Percentiles rank a stretch among this genome's conserved stretches.
Conservation (phyloP, 2,113 vertebrate genomes). For the Montifringilla adamsi region DNA sequence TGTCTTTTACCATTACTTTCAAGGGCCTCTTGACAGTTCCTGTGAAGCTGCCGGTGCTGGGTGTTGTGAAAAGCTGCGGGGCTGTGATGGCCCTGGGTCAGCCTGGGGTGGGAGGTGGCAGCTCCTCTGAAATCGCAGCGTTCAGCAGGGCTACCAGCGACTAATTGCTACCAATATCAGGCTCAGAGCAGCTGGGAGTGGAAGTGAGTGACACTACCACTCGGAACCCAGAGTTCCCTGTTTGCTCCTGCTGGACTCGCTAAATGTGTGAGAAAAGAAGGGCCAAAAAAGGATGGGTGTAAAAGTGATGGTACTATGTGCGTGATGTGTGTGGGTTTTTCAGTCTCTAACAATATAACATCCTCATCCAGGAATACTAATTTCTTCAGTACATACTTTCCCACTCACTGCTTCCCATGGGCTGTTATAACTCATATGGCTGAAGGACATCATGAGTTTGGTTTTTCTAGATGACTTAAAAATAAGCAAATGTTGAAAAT, state of each 20-base stretch:
- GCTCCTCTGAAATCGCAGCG: neutral
- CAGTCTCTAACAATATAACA: neutral
- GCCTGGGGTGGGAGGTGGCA: neutral
- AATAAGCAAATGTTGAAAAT: neutral
- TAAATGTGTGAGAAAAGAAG: neutral
- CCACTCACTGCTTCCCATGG: neutral
- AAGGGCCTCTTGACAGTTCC: neutral
- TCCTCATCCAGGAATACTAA: neutral
- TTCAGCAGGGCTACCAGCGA: neutral
- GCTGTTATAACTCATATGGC: neutral
- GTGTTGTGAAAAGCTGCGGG: neutral
- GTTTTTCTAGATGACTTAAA: neutral
- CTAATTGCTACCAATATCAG: neutral
- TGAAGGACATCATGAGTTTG: neutral
- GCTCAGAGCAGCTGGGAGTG: neutral
- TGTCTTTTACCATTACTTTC: neutral
- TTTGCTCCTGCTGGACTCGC: neutral
- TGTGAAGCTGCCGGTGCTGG: neutral
- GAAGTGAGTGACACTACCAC: neutral
- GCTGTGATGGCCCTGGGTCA: neutral
- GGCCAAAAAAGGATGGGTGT: neutral
- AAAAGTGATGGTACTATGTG: neutral
- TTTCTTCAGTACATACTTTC: neutral
- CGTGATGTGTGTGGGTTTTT: neutral
- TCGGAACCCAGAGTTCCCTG: neutral